Evolutionary conservation across 1,140 invertebrate genomes (phyloP).

Genomic region (Anastrepha obliqua): DNA sequence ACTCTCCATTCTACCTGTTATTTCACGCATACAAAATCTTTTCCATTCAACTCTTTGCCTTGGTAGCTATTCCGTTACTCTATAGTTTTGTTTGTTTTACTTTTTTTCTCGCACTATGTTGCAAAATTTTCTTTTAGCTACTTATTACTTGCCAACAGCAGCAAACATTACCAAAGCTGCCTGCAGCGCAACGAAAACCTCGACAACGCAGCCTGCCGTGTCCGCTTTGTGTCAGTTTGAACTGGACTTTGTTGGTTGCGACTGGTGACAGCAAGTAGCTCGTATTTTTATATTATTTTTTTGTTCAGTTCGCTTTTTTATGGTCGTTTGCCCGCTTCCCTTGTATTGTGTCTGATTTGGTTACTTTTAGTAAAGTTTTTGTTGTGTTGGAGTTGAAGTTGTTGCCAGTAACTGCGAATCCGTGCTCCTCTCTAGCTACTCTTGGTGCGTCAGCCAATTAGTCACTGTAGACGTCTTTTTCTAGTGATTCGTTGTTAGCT

Average conservation of each 20-base stretch:
- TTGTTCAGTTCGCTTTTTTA: neutral
- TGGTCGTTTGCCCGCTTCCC: no score
- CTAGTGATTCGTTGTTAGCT: no score
- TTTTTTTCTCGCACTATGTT: conserved; percentile 10
- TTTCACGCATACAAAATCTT: no score
- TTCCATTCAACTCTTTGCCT: neutral
- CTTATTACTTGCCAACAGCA: neutral
- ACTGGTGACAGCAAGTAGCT: conserved; percentile 23
- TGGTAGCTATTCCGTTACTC: neutral
- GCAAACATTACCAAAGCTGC: neutral
- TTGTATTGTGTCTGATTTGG: no score
- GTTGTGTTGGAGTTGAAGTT: neutral
- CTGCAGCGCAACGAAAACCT: neutral
- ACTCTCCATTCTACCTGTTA: no score
- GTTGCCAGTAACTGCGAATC: neutral
- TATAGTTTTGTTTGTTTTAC: neutral
- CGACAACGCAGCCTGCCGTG: neutral
- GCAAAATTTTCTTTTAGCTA: conserved; percentile 10
- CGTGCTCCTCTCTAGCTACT: no score
- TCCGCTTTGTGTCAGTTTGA: conserved; percentile 25
- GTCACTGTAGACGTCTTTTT: neutral
- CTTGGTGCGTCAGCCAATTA: neutral
- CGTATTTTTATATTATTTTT: neutral
- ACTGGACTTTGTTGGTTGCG: conserved; percentile 49
- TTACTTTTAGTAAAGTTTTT: neutral